Conservation (phyloP, 2,797 vertebrate species). For the Furcifer pardalis region DNA sequence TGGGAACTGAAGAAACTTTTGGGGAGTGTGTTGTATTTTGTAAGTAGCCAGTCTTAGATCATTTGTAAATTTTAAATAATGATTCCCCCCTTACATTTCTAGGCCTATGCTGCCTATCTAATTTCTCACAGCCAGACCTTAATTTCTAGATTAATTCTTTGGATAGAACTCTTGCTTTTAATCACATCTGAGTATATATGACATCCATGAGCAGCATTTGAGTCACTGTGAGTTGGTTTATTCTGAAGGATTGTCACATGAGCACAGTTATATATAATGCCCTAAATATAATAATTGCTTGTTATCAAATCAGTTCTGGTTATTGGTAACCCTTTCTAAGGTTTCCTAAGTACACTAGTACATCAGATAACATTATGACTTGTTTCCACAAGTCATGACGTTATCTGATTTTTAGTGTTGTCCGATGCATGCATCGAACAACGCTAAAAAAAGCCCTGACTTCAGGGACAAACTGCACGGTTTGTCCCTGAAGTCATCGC, state of each 20-base stretch:
- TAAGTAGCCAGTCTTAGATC: fast-evolving
- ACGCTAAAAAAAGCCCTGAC: no score
- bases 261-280: neutral
- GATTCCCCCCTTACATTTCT: neutral
- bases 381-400: no score
- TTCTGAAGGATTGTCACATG: neutral
- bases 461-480: no score
- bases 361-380: no score
- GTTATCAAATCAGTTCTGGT: no score
- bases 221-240: neutral
- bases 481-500: no score
- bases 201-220: neutral
- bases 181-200: neutral
- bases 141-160: conserved; percentile 7
- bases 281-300: no score
- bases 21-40: neutral
- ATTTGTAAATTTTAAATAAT: conserved; percentile 22
- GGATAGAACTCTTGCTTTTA: conserved; percentile 9
- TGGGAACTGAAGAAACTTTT: conserved; percentile 22
- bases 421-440: no score
- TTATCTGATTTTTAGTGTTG: no score
- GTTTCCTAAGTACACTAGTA: no score
- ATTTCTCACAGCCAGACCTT: conserved; percentile 14
- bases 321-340: no score
- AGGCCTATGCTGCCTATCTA: neutral